Conservation (phyloP, 2,888 invertebrate genomes). For the Monopis laevigella region DNA sequence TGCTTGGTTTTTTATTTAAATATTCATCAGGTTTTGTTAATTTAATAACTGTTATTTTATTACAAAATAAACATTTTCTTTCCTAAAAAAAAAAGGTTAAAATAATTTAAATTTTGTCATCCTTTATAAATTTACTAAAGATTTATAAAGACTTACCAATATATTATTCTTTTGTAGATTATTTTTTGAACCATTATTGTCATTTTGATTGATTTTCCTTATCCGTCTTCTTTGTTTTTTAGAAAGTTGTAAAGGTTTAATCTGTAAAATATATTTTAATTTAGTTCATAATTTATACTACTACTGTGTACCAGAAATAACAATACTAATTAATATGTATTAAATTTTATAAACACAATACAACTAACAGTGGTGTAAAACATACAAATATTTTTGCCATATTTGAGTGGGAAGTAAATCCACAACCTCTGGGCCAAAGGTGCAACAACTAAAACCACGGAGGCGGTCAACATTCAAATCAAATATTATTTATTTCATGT, state of each 20-base stretch:
- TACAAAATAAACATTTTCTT: constrained; percentile 43
- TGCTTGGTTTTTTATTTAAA: constrained; percentile 7
- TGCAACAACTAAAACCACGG: no score
- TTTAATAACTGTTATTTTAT: constrained; percentile 14
- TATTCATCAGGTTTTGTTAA: constrained; percentile 2
- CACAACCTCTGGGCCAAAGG: no score
- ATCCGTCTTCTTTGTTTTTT: constrained; percentile 34
- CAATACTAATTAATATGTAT: no score
- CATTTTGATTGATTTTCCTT: constrained; percentile 23
- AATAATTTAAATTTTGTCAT: background rate
- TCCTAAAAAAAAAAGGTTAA: constrained; percentile 30
- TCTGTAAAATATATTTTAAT: constrained; percentile 31
- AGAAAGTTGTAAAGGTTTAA: constrained; percentile 30
- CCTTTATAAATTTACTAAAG: background rate
- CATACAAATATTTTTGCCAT: no score
- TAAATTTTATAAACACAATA: no score
- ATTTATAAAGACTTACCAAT: background rate
- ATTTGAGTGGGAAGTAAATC: no score
- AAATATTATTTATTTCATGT: no score
- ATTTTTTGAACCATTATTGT: constrained; percentile 24
- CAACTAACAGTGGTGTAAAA: no score
- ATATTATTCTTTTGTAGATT: constrained; percentile 18
- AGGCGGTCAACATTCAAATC: no score
- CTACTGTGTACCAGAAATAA: background rate
- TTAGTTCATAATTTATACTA: no score